Base-by-base conservation (phyloP, 2,888 invertebrate genomes). In the Apamea anceps region DNA sequence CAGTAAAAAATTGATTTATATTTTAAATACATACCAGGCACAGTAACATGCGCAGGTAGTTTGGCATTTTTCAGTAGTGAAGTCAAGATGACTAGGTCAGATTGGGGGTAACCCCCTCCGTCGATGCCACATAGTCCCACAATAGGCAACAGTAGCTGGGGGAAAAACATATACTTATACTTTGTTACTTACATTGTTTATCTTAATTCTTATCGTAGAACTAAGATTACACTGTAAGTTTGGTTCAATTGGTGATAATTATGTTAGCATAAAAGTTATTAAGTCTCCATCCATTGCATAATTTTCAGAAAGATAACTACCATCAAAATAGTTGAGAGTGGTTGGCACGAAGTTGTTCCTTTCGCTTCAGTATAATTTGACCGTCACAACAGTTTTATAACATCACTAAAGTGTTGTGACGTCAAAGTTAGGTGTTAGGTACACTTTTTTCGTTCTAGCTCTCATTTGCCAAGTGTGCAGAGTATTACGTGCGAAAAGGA, bases 31-130 rank as follows among this genome's bases (percentile, higher is more conserved):
- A 85, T 91, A 97, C 97, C 96, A 90, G 96, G 93, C 74, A 94
- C 94, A 88, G 93, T 93, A 71, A 96, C 94, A 92, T 96, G 95
- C 66, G 96, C 97, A 13, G 98, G 98, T 88, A 98, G 95, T 92
- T 98, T 98, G 54, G 98, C 97, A 92, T 98, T 97, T 91, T 99
- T 99, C 94, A 99, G 97, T 62, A 98, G 97, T 70, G 98, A 98
- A 62, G 98, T 98, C 87, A 99, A 97, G 62, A 98, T 97, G 74
- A 98, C 97, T 93, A 98, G 97, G 94, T 99, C 99, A 51, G 98
- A 97, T 89, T 98, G 97, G 42, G 98, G 98, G 84, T 98, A 97
- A 82, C 98, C 97, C 65, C 97, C 97, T 63, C 97, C 97, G 62
- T 97, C 97, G 57, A 98, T 98, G 80, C 98, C 98, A 93, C 98